A percentile compares a stretch with the other conserved stretches of the same genome.
Evolutionary conservation across 2,797 vertebrate species (phyloP).

Genomic region (Scyliorhinus canicula): DNA sequence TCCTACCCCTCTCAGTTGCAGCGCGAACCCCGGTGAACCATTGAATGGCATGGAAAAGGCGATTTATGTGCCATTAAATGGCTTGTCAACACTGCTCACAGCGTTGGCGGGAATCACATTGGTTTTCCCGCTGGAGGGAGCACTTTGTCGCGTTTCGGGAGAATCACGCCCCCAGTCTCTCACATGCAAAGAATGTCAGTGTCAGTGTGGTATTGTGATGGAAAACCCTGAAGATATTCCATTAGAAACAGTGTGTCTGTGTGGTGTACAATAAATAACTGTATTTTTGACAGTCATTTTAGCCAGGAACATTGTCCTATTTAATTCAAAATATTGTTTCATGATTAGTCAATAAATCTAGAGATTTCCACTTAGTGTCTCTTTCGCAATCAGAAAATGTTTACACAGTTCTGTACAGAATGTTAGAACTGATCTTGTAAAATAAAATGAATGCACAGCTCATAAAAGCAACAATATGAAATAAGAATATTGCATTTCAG

Average conservation of each 20-base stretch:
- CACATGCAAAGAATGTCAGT: neutral
- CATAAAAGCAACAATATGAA: neutral
- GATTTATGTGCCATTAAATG: no score
- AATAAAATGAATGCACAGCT: neutral
- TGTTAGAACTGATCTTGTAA: neutral
- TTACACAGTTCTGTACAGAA: neutral
- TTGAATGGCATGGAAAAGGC: no score
- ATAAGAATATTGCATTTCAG: slow-evolving; percentile 13
- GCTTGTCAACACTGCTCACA: no score
- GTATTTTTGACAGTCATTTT: slow-evolving; percentile 15
- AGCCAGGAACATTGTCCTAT: neutral
- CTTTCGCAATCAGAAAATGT: neutral
- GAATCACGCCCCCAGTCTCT: no score
- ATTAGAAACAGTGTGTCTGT: neutral
- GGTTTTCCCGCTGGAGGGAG: no score
- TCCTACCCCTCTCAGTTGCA: no score
- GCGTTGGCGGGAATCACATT: no score
- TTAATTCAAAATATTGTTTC: slow-evolving; percentile 8
- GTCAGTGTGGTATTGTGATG: neutral
- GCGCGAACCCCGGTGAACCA: no score
- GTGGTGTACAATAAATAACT: neutral
- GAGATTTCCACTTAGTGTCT: neutral
- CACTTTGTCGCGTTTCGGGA: no score
- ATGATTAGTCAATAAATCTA: slow-evolving; percentile 24
- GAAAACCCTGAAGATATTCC: neutral